Evolutionary conservation across 2,888 invertebrate species (phyloP).

Genomic region (Volucella zonaria): DNA sequence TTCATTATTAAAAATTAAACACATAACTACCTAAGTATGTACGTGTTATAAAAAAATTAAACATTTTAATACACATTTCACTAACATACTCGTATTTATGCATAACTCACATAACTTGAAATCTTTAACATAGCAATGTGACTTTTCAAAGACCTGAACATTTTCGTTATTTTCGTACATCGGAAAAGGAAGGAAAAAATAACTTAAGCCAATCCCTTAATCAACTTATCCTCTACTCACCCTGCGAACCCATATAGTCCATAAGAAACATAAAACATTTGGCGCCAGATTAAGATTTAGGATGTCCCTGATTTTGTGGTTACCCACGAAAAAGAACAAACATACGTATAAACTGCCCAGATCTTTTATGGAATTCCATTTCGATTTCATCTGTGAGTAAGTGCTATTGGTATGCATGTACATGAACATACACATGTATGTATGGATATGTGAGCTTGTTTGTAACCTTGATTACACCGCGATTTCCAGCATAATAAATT

Average conservation of each 20-base stretch:
- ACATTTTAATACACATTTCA: too few species aligned
- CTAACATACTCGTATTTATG: not conserved
- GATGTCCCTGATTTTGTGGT: constrained; percentile 65
- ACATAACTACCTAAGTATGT: too few species aligned
- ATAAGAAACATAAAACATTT: constrained; percentile 62
- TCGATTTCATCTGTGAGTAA: constrained; percentile 48
- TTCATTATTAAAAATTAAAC: too few species aligned
- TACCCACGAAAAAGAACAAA: constrained; percentile 42
- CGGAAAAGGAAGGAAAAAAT: constrained; percentile 49
- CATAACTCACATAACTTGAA: constrained; percentile 14
- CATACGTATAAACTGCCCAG: constrained; percentile 53
- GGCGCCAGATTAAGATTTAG: constrained; percentile 71
- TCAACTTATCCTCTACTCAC: constrained; percentile 50
- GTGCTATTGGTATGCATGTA: constrained; percentile 34
- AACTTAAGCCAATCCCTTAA: constrained; percentile 65
- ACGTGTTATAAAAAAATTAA: too few species aligned
- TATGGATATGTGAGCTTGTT: constrained; percentile 25
- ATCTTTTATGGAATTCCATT: constrained; percentile 63
- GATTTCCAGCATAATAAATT: not conserved
- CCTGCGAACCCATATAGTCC: constrained; percentile 31
- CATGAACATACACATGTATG: not conserved
- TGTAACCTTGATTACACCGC: constrained; percentile 38
- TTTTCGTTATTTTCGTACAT: constrained; percentile 40
- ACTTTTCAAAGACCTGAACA: constrained; percentile 30
- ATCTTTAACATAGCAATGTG: constrained; percentile 41